Evolutionary conservation across 2,113 vertebrate genomes (phyloP).

Genomic region (Epinephelus lanceolatus): DNA sequence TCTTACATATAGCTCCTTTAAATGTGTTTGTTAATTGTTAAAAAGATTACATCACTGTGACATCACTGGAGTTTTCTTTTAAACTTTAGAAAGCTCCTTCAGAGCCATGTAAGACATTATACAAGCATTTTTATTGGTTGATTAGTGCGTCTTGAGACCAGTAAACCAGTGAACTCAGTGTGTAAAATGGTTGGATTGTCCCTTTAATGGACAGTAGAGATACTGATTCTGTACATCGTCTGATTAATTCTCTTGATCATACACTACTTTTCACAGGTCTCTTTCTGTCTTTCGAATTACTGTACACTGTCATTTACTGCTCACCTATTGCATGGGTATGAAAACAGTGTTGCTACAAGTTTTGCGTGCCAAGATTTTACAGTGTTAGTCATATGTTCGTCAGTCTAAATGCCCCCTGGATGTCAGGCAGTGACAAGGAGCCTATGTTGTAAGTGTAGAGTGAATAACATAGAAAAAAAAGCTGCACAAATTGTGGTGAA

Average conservation of each 20-base stretch:
- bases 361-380: background rate
- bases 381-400: background rate
- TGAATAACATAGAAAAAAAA: background rate
- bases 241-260: background rate
- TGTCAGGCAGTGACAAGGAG: background rate
- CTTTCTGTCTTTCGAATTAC: background rate
- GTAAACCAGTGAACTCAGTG: too few relatives aligned
- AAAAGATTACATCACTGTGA: background rate
- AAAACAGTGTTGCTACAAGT: background rate
- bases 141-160: too few relatives aligned
- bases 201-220: too few relatives aligned
- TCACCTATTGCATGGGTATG: background rate
- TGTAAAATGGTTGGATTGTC: background rate
- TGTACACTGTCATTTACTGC: background rate
- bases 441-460: background rate
- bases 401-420: background rate
- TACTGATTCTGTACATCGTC: background rate
- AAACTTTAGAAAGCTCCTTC: background rate
- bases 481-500: background rate
- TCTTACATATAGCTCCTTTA: too few relatives aligned
- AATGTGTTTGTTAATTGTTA: too few relatives aligned
- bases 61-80: background rate
- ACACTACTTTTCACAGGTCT: background rate
- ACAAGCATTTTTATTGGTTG: too few relatives aligned
- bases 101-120: too few relatives aligned